Evolutionary conservation across 2,888 invertebrate genomes (phyloP).

Genomic region (Hyposoter didymator): DNA sequence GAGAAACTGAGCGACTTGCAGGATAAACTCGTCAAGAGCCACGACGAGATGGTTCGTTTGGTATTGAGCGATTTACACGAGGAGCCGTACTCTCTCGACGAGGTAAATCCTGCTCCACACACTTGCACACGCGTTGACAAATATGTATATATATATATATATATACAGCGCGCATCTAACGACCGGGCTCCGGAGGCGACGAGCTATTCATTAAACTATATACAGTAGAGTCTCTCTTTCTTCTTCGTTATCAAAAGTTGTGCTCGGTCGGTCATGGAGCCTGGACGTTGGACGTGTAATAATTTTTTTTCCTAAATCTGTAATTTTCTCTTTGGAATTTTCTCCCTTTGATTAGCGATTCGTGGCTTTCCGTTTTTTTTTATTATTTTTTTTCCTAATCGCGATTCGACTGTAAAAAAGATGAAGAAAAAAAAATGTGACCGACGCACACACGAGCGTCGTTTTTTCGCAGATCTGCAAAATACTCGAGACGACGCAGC

Average conservation of each 20-base stretch:
- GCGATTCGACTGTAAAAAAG: constrained; percentile 13
- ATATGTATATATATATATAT: no score
- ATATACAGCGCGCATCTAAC: background rate
- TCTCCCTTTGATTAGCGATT: background rate
- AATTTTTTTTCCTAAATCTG: no score
- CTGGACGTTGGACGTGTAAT: no score
- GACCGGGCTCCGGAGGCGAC: background rate
- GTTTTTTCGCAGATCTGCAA: constrained; percentile 81
- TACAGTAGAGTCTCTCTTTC: constrained; percentile 22
- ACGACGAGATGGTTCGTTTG: constrained; percentile 88
- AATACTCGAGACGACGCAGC: constrained; percentile 86
- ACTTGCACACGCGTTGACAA: background rate
- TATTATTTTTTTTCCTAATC: background rate
- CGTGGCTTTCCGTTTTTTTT: background rate
- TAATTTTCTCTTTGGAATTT: no score
- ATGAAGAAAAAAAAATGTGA: constrained; percentile 17
- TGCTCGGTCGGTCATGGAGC: background rate
- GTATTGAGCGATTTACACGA: constrained; percentile 88
- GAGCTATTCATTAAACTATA: constrained; percentile 23
- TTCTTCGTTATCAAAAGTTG: background rate
- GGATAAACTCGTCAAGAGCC: constrained; percentile 86
- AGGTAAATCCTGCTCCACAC: constrained; percentile 84
- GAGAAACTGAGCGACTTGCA: constrained; percentile 91
- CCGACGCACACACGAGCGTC: constrained; percentile 13
- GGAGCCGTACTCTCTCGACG: constrained; percentile 88